A percentile compares a stretch with the other conserved stretches of the same genome.
Conservation (phyloP, 1,140 invertebrate genomes). For the Homalodisca vitripennis region DNA sequence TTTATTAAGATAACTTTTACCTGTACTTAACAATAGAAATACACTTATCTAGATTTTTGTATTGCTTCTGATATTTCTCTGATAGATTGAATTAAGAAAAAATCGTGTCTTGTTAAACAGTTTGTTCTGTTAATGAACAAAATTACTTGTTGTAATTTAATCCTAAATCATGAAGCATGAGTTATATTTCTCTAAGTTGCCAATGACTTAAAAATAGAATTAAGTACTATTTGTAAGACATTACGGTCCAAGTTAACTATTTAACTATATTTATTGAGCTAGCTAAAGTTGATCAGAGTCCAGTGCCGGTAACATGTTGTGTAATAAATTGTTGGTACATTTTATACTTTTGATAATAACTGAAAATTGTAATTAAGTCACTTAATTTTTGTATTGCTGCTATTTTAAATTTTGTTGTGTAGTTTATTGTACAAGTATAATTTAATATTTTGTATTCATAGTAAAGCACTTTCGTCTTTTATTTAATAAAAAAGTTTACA, state of each 20-base stretch:
- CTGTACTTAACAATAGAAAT: too few species aligned
- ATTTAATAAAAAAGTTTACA: too few species aligned
- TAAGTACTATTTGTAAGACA: constrained; percentile 11
- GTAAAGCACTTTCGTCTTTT: too few species aligned
- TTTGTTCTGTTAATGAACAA: neutral
- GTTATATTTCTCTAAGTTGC: neutral
- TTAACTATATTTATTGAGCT: neutral
- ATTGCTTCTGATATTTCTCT: too few species aligned
- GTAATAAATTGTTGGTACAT: neutral
- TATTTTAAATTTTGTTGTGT: too few species aligned
- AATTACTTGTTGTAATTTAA: neutral
- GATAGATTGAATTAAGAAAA: neutral
- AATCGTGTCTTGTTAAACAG: neutral
- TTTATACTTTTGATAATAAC: constrained; percentile 24
- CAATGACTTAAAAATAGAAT: neutral
- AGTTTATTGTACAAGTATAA: too few species aligned
- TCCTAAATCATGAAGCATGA: neutral
- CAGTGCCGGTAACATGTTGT: neutral
- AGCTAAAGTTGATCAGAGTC: neutral
- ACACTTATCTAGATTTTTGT: too few species aligned
- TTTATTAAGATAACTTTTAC: too few species aligned
- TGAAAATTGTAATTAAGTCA: too few species aligned
- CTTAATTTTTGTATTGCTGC: too few species aligned
- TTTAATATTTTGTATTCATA: too few species aligned
- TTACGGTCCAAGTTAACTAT: constrained; percentile 22